Evolutionary conservation across 1,140 invertebrate genomes (phyloP), one percentile per base, ranked within the genome.

Genomic region (Meloidogyne chitwoodi): DNA sequence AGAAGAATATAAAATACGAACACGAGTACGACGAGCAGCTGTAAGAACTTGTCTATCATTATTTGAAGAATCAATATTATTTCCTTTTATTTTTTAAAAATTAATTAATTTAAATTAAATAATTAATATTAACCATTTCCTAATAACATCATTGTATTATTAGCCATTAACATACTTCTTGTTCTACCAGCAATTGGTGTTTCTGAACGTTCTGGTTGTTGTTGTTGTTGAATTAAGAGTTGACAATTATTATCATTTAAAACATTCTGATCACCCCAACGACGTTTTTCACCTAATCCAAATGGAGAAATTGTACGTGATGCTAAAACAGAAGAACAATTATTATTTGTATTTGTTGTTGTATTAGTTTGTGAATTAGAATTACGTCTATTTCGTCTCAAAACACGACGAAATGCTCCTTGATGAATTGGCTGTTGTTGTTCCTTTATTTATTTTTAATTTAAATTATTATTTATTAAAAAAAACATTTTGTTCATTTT

Each of bases 1-100:
- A 6, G 63, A 12, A 14, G 79, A 71, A 41, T 81, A 80, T 70
- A 80, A 56, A 48, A 80, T 79, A n/a, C 79, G 80, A n/a, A 80
- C 79, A 19, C 79, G 79, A 26, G 79, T 80, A 19, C 79, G 77
- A 26, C 79, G 79, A 34, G 76, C 76, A 2, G 67, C 78, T n/a
- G 41, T 77, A 24, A 75, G 78, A 11, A 77, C 78, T 48, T 34
- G 24, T 31, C 77, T 31, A 24, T 78, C 77, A 22, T 74, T 27
- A 29, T 14, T 24, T 24, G 11, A 24, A n/a, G 27, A 44, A 26
- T 66, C 27, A 56, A 62, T 27, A 44, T 41, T n/a, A n/a, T n/a
- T n/a, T n/a, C n/a, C n/a, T n/a, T n/a, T n/a, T n/a, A n/a, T n/a
- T n/a, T n/a, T n/a, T n/a, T n/a, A n/a, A n/a, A n/a, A 27, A 10